Evolutionary conservation across 1,140 invertebrate species (phyloP).

Genomic region (Trichonephila clavata): DNA sequence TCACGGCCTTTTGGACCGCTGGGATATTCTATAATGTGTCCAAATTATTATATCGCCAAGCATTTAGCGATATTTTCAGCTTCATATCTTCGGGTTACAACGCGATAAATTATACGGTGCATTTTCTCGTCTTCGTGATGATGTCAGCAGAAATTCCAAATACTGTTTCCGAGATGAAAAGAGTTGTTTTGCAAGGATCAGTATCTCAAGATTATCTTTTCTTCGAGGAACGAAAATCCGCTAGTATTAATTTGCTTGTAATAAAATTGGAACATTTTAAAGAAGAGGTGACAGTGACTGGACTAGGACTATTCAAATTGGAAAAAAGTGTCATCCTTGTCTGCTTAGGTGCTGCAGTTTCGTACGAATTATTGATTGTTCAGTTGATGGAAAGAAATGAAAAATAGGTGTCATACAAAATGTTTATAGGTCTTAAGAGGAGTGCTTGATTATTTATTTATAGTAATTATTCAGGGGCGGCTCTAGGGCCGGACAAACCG

Average conservation of each 20-base stretch:
- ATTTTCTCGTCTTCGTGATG: background rate
- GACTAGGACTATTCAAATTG: background rate
- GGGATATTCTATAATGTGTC: conserved; percentile 5
- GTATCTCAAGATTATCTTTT: background rate
- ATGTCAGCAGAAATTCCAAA: background rate
- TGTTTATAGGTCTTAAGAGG: too few relatives aligned
- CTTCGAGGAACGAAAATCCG: background rate
- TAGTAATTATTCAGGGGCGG: too few relatives aligned
- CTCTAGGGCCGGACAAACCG: too few relatives aligned
- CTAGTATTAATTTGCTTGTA: background rate
- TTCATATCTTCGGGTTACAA: background rate
- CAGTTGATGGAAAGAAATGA: conserved; percentile 10
- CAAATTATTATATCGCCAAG: background rate
- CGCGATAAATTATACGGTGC: background rate
- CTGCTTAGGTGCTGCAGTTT: background rate
- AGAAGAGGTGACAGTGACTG: background rate
- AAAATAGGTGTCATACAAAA: too few relatives aligned
- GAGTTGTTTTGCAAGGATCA: background rate
- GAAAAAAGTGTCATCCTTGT: background rate
- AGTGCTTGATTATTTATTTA: too few relatives aligned
- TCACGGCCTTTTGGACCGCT: background rate
- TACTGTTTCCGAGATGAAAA: background rate
- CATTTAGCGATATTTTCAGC: too few relatives aligned
- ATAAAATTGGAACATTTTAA: background rate
- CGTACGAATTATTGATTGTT: background rate